Conservation (phyloP, 2,888 invertebrate genomes). For the Eristalis arbustorum region DNA sequence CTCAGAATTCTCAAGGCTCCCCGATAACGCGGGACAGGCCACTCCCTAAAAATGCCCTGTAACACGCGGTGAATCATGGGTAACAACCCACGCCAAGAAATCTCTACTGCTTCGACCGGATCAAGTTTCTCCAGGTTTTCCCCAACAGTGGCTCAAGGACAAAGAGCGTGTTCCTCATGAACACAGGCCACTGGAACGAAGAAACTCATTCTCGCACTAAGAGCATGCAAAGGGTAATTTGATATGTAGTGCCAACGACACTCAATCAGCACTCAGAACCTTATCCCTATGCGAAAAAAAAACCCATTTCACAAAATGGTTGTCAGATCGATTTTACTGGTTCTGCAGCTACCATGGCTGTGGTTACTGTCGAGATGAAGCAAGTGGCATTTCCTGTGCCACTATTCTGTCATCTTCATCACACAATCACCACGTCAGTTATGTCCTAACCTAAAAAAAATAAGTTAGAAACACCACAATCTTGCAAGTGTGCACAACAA, state of each 20-base stretch:
- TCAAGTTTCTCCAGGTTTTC: constrained; percentile 42
- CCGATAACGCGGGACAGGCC: constrained; percentile 24
- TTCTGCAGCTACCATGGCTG: neutral
- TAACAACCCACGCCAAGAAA: constrained; percentile 9
- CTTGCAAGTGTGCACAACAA: constrained; percentile 39
- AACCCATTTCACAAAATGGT: constrained; percentile 54
- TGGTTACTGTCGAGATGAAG: constrained; percentile 12
- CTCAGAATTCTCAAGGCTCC: constrained; percentile 5
- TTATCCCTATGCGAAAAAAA: constrained; percentile 19
- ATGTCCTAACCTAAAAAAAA: constrained; percentile 64
- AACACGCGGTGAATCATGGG: constrained; percentile 24
- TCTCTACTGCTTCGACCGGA: constrained; percentile 8
- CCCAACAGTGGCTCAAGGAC: neutral
- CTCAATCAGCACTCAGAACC: constrained; percentile 25
- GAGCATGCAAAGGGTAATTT: constrained; percentile 32
- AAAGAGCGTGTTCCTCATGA: constrained; percentile 28
- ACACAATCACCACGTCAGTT: constrained; percentile 62
- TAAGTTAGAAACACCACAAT: constrained; percentile 32
- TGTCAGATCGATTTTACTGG: constrained; percentile 63
- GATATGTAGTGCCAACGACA: constrained; percentile 37
- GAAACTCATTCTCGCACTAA: constrained; percentile 10
- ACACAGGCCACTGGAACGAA: neutral
- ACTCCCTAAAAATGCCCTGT: constrained; percentile 64
- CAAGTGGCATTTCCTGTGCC: constrained; percentile 62
- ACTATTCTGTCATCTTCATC: constrained; percentile 28